These are phyloP conservation scores for Sebastes matsubarae DNA, from an alignment of 2,797 vertebrate genomes.

Conservation along the genomic window DNA sequence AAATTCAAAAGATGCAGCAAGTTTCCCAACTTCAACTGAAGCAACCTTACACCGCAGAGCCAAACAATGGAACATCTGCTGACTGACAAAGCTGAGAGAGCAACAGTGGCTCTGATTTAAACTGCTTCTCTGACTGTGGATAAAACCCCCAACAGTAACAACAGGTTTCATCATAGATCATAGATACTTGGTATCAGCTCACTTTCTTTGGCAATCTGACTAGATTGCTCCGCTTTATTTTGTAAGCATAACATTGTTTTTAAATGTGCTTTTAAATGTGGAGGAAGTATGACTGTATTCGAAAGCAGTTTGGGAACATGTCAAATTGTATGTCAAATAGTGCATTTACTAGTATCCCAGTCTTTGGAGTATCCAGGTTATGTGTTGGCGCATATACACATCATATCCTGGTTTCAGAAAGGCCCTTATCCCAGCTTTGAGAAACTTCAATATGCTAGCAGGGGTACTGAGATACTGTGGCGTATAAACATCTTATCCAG, in stretches of 20 bases:
- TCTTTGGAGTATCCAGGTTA: not conserved
- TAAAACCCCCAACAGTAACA: constrained; percentile 26
- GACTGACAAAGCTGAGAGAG: constrained; percentile 61
- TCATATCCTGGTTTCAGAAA: not conserved
- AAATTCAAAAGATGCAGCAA: constrained; percentile 82
- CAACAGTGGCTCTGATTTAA: constrained; percentile 23
- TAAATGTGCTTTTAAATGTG: not conserved
- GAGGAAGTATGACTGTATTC: not conserved
- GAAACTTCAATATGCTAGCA: not conserved
- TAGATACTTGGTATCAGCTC: not conserved
- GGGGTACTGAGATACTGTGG: not conserved
- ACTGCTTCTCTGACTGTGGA: not conserved
- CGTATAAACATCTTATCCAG: not conserved
- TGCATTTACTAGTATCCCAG: not conserved
- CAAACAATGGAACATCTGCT: constrained; percentile 82
- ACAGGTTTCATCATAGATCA: constrained; percentile 45
- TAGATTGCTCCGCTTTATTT: not conserved
- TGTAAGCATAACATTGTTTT: not conserved
- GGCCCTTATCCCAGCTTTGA: not conserved
- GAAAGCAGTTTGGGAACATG: not conserved
- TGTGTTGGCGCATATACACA: not conserved
- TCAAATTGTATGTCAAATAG: not conserved
- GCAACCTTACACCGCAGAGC: constrained; percentile 72
- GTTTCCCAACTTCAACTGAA: constrained; percentile 77
- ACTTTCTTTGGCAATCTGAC: not conserved